Base-by-base conservation (phyloP, 64 coral and sea anemone genomes). In the Exaiptasia diaphana region DNA sequence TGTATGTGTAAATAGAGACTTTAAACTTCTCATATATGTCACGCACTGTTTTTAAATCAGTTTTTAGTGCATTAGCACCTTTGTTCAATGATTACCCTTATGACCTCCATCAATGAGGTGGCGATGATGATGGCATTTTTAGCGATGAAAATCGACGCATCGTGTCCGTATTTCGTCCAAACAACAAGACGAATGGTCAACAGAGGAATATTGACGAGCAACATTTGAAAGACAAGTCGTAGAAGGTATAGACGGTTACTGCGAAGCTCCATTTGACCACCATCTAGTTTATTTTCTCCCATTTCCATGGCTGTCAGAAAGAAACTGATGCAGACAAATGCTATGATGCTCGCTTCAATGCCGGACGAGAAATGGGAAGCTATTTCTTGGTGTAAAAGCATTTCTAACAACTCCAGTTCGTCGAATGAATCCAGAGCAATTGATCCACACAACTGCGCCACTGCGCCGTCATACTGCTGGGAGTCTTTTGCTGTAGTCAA, bases 91-190 rank as follows among this genome's bases (percentile, higher is more conserved):
- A n/a, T n/a, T n/a, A 21, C 53, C 29, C 29, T 58, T 12, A 62
- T 0, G 15, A 89, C 44, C n/a, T 94, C 91, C 11, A 83, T 29
- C 4, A 41, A 25, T 9, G 78, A 71, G 7, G 78, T 75, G 7
- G 55, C 11, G 71, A 89, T 94, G 2, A 48, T 45, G 11, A 94
- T 80, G 0, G 41, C 30, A 38, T 94, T 94, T 52, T 94, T 89
- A 8, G 80, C 67, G 36, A 94, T 79, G 20, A 89, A 95, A 7
- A 93, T 83, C 3, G 90, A 63, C 6, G 78, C 69, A 50, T 81
- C 45, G 44, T 82, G 67, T 8, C 45, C 32, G 48, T 78, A 77
- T 0, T 40, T 24, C 1, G 28, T 3, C 68, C 44, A 88, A 0
- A 89, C 22, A 20, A 85, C 34, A 9, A 79, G 39, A 23, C 85